Evolutionary conservation across 2,888 invertebrate genomes (phyloP).

Genomic region (Cosmia pyralina): DNA sequence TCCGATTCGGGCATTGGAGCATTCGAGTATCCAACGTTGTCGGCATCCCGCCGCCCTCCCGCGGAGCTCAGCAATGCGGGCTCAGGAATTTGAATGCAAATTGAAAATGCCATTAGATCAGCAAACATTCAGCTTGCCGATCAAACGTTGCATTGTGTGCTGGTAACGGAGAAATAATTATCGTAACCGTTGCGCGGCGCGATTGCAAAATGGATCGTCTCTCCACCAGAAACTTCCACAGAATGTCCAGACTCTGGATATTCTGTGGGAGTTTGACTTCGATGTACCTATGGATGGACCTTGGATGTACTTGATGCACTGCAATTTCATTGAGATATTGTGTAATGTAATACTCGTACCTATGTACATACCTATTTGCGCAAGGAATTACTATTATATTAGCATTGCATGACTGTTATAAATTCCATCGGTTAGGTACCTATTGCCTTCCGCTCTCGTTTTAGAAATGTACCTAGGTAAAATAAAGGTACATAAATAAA

Average conservation of each 20-base stretch:
- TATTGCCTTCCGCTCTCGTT: slow-evolving; percentile 3
- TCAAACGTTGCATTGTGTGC: slow-evolving; percentile 79
- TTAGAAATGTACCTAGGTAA: slow-evolving; percentile 7
- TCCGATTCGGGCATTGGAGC: slow-evolving; percentile 85
- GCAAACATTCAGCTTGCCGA: slow-evolving; percentile 83
- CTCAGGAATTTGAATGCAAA: slow-evolving; percentile 87
- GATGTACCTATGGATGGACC: not conserved
- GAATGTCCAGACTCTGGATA: not conserved
- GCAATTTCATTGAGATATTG: not conserved
- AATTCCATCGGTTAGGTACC: not conserved
- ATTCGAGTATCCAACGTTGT: slow-evolving; percentile 76
- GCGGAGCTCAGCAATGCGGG: slow-evolving; percentile 76
- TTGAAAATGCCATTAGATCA: slow-evolving; percentile 88
- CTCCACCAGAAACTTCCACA: too few relatives aligned
- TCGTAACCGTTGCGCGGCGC: slow-evolving; percentile 53
- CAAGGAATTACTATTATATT: not conserved
- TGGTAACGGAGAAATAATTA: slow-evolving; percentile 76
- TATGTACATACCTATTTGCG: not conserved
- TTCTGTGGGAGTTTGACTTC: slow-evolving; percentile 3
- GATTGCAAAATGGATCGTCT: slow-evolving; percentile 50
- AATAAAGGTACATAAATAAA: slow-evolving; percentile 25
- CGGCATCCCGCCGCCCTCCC: slow-evolving; percentile 74
- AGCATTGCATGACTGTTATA: not conserved
- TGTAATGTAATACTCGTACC: not conserved
- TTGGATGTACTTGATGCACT: not conserved